Percentiles rank a stretch among this genome's conserved stretches.
Evolutionary conservation across 2,113 vertebrate genomes (phyloP).

Genomic region (Podarcis raffonei): DNA sequence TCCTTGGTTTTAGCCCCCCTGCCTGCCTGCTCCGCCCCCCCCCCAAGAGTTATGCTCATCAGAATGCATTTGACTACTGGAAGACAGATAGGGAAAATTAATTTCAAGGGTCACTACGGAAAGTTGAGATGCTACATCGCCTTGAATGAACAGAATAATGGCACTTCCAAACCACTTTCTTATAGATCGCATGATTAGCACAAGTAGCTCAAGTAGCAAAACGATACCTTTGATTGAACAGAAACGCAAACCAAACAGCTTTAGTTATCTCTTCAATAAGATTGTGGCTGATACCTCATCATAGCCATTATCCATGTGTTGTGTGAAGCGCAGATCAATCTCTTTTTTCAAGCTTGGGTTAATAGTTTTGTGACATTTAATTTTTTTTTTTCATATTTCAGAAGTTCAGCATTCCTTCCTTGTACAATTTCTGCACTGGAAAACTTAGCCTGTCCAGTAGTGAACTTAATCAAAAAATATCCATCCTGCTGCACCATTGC

Average conservation of each 20-base stretch:
- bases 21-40: not conserved
- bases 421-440: not conserved
- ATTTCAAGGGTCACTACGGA: constrained; percentile 3
- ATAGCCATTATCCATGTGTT: not conserved
- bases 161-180: not conserved
- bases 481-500: not conserved
- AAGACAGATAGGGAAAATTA: not conserved
- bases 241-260: not conserved
- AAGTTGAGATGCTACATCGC: not conserved
- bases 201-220: not conserved
- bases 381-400: too few species aligned
- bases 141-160: not conserved
- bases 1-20: not conserved
- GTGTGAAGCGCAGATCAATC: not conserved
- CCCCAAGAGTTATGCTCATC: not conserved
- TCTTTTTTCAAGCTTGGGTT: not conserved
- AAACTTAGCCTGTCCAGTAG: not conserved
- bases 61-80: not conserved
- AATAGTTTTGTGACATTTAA: not conserved
- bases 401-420: not conserved
- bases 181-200: not conserved
- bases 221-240: not conserved
- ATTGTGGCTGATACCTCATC: not conserved
- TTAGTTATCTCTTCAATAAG: not conserved
- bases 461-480: not conserved